Evolutionary conservation across 2,888 invertebrate genomes (phyloP).

Genomic region (Rotaria magnacalcarata): DNA sequence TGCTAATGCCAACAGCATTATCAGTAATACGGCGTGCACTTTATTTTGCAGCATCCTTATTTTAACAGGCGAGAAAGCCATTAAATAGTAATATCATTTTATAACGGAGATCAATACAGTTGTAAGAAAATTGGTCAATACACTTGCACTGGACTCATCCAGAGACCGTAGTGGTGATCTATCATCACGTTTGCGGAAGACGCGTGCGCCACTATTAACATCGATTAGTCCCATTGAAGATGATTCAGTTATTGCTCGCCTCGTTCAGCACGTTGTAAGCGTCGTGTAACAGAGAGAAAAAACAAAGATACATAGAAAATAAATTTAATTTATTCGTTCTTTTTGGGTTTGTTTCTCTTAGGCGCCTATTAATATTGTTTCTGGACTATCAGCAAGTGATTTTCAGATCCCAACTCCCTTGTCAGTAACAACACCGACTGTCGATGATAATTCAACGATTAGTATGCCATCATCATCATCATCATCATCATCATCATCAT

Average conservation of each 20-base stretch:
- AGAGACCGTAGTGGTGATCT: background rate
- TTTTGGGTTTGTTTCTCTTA: background rate
- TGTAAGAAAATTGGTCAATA: background rate
- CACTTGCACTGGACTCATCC: conserved; percentile 3
- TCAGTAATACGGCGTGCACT: background rate
- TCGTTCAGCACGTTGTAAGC: conserved; percentile 36
- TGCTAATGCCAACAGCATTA: background rate
- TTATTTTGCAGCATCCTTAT: background rate
- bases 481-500: conserved; percentile 5
- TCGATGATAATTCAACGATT: background rate
- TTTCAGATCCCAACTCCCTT: conserved; percentile 28
- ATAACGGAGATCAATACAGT: conserved; percentile 21
- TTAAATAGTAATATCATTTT: background rate
- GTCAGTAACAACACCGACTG: background rate
- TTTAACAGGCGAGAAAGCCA: background rate
- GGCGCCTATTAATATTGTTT: conserved; percentile 27
- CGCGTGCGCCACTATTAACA: background rate
- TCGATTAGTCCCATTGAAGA: conserved; percentile 4
- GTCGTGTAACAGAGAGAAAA: background rate
- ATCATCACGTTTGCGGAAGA: background rate
- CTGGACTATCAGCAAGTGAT: conserved; percentile 13
- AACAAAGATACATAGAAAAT: background rate
- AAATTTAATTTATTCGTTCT: background rate
- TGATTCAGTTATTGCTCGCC: conserved; percentile 16
- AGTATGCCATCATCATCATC: too few relatives aligned